Evolutionary conservation across 2,797 vertebrate genomes (phyloP).

Genomic region (Chaunax sp.): DNA sequence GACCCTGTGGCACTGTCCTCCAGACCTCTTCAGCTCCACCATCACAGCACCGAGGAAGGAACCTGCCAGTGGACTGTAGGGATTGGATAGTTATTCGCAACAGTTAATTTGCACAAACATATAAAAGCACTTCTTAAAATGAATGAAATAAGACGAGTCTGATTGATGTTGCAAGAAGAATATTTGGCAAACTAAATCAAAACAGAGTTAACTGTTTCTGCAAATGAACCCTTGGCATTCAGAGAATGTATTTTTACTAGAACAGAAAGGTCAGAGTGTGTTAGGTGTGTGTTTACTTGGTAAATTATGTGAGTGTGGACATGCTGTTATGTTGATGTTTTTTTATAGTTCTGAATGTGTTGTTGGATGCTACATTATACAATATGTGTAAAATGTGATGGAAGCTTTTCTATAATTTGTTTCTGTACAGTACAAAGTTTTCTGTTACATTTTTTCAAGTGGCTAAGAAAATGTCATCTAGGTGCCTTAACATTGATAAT

Average conservation of each 20-base stretch:
- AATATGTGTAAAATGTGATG: not conserved
- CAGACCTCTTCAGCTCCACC: slow-evolving; percentile 44
- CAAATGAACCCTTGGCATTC: not conserved
- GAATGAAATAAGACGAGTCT: too few relatives aligned
- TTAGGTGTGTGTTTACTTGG: slow-evolving; percentile 11
- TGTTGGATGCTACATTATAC: not conserved
- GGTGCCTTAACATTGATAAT: slow-evolving; percentile 46
- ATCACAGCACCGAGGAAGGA: slow-evolving; percentile 30
- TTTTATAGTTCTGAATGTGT: slow-evolving; percentile 21
- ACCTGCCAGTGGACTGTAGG: slow-evolving; percentile 80
- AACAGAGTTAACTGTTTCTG: not conserved
- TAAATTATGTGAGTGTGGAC: not conserved
- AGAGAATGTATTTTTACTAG: slow-evolving; percentile 20
- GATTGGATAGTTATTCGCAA: slow-evolving; percentile 59
- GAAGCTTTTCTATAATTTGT: slow-evolving; percentile 17
- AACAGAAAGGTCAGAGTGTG: slow-evolving; percentile 12
- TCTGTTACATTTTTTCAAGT: slow-evolving; percentile 6
- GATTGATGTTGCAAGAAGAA: too few relatives aligned
- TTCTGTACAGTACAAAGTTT: not conserved
- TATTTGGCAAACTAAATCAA: too few relatives aligned
- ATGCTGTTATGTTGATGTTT: slow-evolving; percentile 7
- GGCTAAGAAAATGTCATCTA: not conserved
- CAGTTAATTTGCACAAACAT: not conserved
- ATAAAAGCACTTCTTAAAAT: too few relatives aligned
- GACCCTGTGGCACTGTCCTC: slow-evolving; percentile 1